Conservation (phyloP, 2,888 invertebrate species). For the Sminthurinus aureus region DNA sequence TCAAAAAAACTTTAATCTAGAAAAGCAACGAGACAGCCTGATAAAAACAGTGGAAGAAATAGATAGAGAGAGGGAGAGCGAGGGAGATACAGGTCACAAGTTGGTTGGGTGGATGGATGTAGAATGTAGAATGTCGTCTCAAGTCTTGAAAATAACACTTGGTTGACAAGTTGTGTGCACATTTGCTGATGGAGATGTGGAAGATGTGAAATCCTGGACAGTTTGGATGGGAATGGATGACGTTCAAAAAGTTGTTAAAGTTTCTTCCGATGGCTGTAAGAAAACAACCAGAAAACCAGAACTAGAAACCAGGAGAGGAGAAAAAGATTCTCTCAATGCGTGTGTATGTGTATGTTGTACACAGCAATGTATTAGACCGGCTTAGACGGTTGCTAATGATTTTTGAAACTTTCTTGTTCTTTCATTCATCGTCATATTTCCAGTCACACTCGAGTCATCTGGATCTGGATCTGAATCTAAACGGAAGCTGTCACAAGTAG, state of each 20-base stretch:
- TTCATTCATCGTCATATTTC: background rate
- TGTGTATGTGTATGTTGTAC: too few species aligned
- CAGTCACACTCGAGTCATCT: too few species aligned
- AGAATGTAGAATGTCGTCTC: slow-evolving; percentile 9
- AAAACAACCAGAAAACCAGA: background rate
- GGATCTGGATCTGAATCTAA: too few species aligned
- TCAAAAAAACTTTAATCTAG: background rate
- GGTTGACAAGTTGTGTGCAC: slow-evolving; percentile 20
- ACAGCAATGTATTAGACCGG: too few species aligned
- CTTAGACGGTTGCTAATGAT: background rate
- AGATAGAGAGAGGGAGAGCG: background rate
- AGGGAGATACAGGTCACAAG: slow-evolving; percentile 4
- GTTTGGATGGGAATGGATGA: background rate
- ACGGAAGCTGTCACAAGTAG: too few species aligned
- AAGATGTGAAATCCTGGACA: background rate
- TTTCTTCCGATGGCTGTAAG: background rate
- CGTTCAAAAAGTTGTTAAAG: background rate
- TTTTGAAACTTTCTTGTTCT: background rate
- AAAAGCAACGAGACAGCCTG: background rate
- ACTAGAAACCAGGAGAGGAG: background rate
- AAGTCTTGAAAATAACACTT: slow-evolving; percentile 2
- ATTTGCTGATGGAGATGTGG: background rate
- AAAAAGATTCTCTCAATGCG: background rate
- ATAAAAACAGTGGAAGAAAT: background rate
- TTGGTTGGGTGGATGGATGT: too few species aligned